Evolutionary conservation across 2,113 vertebrate species (phyloP).

Genomic region (Ivindomyrus marchei): DNA sequence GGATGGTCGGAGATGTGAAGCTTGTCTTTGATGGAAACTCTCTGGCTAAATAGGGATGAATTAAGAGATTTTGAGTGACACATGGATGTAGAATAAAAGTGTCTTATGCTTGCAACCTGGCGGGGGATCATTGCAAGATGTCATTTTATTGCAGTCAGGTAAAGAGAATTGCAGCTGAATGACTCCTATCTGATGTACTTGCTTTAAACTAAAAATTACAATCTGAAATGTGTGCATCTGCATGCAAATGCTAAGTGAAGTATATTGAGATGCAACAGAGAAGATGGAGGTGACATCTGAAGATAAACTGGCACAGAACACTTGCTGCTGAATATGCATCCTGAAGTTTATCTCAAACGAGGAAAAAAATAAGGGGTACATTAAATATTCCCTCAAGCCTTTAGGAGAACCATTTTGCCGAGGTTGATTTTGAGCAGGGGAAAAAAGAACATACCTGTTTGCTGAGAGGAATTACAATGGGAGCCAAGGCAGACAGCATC

Average conservation of each 20-base stretch:
- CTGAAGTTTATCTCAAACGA: conserved; percentile 6
- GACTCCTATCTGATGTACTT: neutral
- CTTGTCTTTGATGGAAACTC: conserved; percentile 21
- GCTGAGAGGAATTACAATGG: conserved; percentile 5
- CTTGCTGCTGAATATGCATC: neutral
- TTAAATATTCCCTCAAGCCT: neutral
- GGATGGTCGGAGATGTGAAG: conserved; percentile 35
- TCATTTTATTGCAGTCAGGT: neutral
- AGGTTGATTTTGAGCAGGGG: neutral
- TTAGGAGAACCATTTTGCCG: neutral
- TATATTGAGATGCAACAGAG: conserved; percentile 4
- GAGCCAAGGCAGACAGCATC: neutral
- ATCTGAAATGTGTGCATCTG: conserved; percentile 12
- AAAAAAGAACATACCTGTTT: neutral
- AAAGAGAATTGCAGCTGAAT: neutral
- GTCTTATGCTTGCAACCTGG: neutral
- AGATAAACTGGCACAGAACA: neutral
- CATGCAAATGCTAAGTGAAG: neutral
- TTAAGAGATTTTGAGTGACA: conserved; percentile 18
- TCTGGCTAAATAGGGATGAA: conserved; percentile 12
- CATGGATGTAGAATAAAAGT: conserved; percentile 15
- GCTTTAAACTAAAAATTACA: neutral
- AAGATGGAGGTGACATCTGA: neutral
- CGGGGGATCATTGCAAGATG: neutral
- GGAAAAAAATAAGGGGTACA: neutral